These are phyloP conservation scores for Alethe diademata DNA, from an alignment of 2,113 vertebrate species.

Conservation along the genomic window DNA sequence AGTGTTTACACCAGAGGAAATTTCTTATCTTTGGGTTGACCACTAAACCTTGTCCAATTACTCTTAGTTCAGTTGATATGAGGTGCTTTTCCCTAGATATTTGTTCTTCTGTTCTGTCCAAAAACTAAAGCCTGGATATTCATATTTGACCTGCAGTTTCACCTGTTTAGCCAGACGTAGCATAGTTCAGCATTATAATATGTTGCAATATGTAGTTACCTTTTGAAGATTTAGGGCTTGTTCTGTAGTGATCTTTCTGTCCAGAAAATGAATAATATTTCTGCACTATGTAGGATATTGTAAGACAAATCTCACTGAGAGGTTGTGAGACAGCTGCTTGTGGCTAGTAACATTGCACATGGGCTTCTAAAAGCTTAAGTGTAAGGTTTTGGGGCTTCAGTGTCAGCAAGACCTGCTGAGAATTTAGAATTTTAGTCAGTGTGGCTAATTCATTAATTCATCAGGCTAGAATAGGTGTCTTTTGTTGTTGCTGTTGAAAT, in stretches of 20 bases:
- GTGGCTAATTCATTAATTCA: not conserved
- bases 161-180: not conserved
- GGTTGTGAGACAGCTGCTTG: accelerated
- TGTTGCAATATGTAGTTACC: not conserved
- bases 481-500: not conserved
- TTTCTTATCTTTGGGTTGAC: not conserved
- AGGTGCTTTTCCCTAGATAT: not conserved
- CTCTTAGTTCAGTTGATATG: not conserved
- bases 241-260: not conserved
- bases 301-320: not conserved
- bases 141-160: not conserved
- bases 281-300: not conserved
- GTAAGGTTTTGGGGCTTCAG: not conserved
- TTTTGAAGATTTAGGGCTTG: not conserved
- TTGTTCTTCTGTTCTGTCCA: not conserved
- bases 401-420: not conserved
- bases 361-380: not conserved
- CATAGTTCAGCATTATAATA: not conserved
- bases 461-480: not conserved
- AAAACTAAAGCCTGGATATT: not conserved
- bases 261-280: not conserved
- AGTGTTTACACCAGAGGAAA: not conserved
- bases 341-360: not conserved
- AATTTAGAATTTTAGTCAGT: not conserved
- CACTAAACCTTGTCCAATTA: not conserved